These are phyloP conservation scores for Ostrea edulis DNA, from an alignment of 1,140 invertebrate genomes.

Conservation along the genomic window DNA sequence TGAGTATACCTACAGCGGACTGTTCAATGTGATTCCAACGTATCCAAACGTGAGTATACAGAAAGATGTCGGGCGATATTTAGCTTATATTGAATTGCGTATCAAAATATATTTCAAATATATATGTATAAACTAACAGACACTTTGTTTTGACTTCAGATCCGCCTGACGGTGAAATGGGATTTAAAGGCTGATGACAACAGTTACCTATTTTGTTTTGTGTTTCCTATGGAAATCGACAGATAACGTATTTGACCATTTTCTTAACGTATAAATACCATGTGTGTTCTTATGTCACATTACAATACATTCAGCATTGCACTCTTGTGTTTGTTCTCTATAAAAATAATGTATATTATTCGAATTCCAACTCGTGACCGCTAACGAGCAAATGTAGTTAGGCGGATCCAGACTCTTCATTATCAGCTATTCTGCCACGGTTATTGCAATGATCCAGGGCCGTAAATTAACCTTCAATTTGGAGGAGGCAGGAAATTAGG, in stretches of 20 bases:
- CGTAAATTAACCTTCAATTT: too few species aligned
- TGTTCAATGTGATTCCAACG: slow-evolving; percentile 53
- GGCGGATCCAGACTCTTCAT: too few species aligned
- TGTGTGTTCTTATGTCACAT: background rate
- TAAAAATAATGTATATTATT: too few species aligned
- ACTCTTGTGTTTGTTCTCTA: background rate
- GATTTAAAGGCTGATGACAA: slow-evolving; percentile 54
- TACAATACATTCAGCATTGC: background rate
- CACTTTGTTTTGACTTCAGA: slow-evolving; percentile 39
- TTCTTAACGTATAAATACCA: background rate
- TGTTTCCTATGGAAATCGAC: slow-evolving; percentile 57
- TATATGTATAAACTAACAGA: too few species aligned
- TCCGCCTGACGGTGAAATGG: slow-evolving; percentile 59
- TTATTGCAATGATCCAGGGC: too few species aligned
- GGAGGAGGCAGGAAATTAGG: too few species aligned
- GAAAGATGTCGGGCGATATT: background rate
- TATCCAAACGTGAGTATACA: slow-evolving; percentile 57
- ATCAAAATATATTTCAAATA: too few species aligned
- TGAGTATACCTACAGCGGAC: slow-evolving; percentile 51
- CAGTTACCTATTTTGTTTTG: slow-evolving; percentile 55
- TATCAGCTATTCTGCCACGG: too few species aligned
- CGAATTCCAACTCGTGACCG: too few species aligned
- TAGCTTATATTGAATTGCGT: too few species aligned
- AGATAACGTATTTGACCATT: background rate
- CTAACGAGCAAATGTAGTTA: too few species aligned